Evolutionary conservation across 2,113 vertebrate genomes (phyloP).

Genomic region (Ciconia boyciana): DNA sequence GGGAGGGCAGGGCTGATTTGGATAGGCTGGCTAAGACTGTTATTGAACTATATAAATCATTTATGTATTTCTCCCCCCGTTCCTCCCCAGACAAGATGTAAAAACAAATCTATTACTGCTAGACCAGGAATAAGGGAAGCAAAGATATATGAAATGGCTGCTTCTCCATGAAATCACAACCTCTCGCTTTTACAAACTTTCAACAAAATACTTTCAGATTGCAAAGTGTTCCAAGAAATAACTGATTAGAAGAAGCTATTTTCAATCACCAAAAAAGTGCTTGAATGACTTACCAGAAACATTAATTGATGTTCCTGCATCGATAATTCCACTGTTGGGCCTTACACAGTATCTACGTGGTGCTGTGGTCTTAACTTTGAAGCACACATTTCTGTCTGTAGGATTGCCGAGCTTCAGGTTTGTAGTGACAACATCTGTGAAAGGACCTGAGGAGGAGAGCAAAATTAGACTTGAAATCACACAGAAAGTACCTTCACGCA

Average conservation of each 20-base stretch:
- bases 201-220: neutral
- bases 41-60: neutral
- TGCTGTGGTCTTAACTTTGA: conserved; percentile 99
- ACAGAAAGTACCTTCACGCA: neutral
- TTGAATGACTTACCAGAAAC: conserved; percentile 86
- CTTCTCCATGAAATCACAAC: neutral
- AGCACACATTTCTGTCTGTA: conserved; percentile 94
- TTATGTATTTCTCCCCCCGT: neutral
- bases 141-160: neutral
- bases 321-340: conserved; percentile 97
- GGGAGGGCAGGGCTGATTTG: conserved; percentile 22
- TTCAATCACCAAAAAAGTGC: neutral
- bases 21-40: neutral
- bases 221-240: neutral
- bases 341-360: conserved; percentile 97
- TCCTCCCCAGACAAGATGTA: neutral
- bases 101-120: neutral
- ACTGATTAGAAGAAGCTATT: neutral
- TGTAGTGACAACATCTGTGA: conserved; percentile 96
- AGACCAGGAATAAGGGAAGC: neutral
- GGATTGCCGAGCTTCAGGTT: conserved; percentile 96
- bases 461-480: conserved; percentile 6
- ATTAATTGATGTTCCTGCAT: conserved; percentile 94
- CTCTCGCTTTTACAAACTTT: neutral
- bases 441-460: conserved; percentile 83